phyloP scores from a whole-genome alignment of 2,113 vertebrate species.

The Jaculus jaculus region DNA sequence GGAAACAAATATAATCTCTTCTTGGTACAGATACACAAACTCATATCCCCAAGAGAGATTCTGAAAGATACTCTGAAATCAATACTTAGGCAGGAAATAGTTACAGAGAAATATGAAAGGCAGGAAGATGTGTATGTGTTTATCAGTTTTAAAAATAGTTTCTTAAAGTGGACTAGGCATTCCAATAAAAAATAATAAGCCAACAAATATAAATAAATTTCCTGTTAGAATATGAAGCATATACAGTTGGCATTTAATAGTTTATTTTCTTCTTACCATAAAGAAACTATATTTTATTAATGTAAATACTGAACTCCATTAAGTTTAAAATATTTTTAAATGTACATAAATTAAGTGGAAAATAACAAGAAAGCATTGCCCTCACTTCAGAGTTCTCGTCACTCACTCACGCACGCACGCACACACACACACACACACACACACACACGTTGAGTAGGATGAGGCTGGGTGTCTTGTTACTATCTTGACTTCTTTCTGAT shows the following conservation, averaged over 20 bases:
- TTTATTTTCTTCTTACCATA: background rate
- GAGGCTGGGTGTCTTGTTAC: background rate
- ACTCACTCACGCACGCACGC: too few relatives aligned
- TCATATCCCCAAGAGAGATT: conserved; percentile 43
- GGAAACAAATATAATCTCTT: conserved; percentile 62
- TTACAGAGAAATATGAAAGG: conserved; percentile 58
- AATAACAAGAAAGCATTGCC: background rate
- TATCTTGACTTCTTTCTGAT: background rate
- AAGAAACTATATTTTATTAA: background rate
- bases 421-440: too few relatives aligned
- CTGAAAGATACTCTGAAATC: conserved; percentile 62
- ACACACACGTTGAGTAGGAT: background rate
- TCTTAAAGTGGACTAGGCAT: conserved; percentile 33
- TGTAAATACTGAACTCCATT: background rate
- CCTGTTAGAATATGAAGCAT: background rate
- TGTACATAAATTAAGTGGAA: background rate
- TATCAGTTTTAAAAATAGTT: conserved; percentile 47
- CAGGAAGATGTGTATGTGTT: too few relatives aligned
- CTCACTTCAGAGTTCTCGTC: background rate
- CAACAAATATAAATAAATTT: conserved; percentile 19
- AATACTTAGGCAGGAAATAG: conserved; percentile 51
- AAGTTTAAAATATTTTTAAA: conserved; percentile 21
- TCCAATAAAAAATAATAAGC: conserved; percentile 34
- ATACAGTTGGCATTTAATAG: conserved; percentile 3
- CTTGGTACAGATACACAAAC: conserved; percentile 55